Evolutionary conservation across 2,113 vertebrate species (phyloP), one percentile per base, ranked within the genome.

Genomic region (Hiodon tergisus): DNA sequence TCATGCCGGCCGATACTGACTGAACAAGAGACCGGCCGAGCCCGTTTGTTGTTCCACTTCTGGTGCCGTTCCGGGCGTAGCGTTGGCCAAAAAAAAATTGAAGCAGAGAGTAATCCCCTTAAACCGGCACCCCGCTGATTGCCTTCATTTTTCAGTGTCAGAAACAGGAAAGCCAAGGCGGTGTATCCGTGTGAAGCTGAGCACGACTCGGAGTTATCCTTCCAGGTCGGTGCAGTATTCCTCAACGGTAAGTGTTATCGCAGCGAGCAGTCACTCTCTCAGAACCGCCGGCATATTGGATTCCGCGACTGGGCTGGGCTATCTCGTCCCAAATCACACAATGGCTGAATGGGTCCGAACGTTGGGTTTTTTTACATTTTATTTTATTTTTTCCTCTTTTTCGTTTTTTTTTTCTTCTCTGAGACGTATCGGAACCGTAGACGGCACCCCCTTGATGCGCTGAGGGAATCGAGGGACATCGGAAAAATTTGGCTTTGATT

Each of bases 181-280:
- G 95, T 98, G 83, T 99, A 94, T 85, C 94, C 95, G 0, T 99
- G 97, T 69, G 94, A 97, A 84, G 97, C 96, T 68, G 97, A 98
- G 77, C 96, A 99, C 79, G 95, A 93, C 85, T 96, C 96, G 0
- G 97, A 98, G 86, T 85, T 99, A 84, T 99, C 97, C 76, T 98
- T 99, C 91, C 91, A 95, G 87, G 94, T 91, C 81, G 97, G 96
- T 80, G 96, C 93, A 72, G 93, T 98, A 90, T 99, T 99, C 93
- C 93, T 94, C 82, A 91, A 94, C 78, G 97, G 97, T 99, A 92
- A 96, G 97, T 94, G 84, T 88, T 85, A 85, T 86, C 86, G 71
- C 77, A 76, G 78, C 81, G 83, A 84, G 85, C 87, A 83, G 84
- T 84, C 82, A 79, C 78, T 85, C 84, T 82, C 82, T 87, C 81